These are phyloP conservation scores for Acanthopagrus latus DNA, from an alignment of 2,797 vertebrate species.

Conservation along the genomic window DNA sequence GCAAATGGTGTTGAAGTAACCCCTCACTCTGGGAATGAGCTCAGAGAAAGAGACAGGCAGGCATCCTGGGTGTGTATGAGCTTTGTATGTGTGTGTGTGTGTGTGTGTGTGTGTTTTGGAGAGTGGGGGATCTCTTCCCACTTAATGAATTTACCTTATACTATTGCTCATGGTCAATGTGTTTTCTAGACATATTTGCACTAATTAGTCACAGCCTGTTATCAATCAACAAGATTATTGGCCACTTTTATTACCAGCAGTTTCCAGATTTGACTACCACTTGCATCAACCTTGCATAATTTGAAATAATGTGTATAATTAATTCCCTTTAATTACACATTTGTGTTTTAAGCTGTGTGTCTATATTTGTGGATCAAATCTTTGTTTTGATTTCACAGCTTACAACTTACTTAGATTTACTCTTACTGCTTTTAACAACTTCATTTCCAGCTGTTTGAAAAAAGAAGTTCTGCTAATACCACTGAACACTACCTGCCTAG, in stretches of 20 bases:
- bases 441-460: neutral
- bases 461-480: no score
- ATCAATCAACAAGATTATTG: neutral
- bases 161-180: neutral
- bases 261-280: no score
- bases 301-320: no score
- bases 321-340: no score
- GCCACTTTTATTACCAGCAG: neutral
- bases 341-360: no score
- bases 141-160: conserved; percentile 24
- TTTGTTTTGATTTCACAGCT: neutral
- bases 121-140: neutral
- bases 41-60: conserved; percentile 30
- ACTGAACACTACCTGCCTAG: no score
- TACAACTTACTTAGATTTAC: neutral
- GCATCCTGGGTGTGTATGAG: neutral
- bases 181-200: neutral
- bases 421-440: neutral
- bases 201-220: neutral
- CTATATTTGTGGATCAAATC: no score
- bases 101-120: neutral
- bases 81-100: neutral
- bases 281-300: no score
- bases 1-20: conserved; percentile 23
- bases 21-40: conserved; percentile 36